phyloP scores from a whole-genome alignment of 2,888 invertebrate genomes.

The Alcis repandata region DNA sequence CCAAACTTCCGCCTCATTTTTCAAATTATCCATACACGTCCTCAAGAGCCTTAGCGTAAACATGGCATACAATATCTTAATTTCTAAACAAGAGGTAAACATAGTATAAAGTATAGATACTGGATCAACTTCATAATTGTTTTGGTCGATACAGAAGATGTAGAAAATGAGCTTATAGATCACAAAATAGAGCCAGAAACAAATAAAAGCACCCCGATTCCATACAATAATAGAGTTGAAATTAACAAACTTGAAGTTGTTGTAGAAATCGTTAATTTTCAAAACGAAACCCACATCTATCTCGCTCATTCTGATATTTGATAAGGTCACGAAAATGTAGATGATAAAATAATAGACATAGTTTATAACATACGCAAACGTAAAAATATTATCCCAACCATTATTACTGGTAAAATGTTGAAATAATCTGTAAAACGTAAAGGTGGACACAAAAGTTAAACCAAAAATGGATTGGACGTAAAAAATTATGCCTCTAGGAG shows the following conservation, averaged over 20 bases:
- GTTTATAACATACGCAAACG: background rate
- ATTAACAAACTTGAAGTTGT: background rate
- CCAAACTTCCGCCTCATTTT: background rate
- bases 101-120: background rate
- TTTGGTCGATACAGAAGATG: background rate
- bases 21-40: background rate
- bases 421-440: background rate
- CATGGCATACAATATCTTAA: slow-evolving; percentile 7
- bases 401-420: no score
- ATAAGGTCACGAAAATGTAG: background rate
- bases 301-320: background rate
- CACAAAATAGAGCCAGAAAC: background rate
- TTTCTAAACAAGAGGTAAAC: background rate
- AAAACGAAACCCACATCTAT: slow-evolving; percentile 1
- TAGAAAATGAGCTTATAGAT: background rate
- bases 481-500: background rate
- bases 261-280: slow-evolving; percentile 11
- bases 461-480: background rate
- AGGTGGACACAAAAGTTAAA: background rate
- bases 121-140: no score
- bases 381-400: background rate
- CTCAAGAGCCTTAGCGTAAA: slow-evolving; percentile 3
- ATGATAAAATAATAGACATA: background rate
- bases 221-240: background rate
- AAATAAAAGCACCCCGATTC: background rate